Percentiles rank a stretch among this genome's conserved stretches.
phyloP scores from a whole-genome alignment of 30 jellyfish, hydroid and myxozoan genomes.

The Nemopilema nomurai region DNA sequence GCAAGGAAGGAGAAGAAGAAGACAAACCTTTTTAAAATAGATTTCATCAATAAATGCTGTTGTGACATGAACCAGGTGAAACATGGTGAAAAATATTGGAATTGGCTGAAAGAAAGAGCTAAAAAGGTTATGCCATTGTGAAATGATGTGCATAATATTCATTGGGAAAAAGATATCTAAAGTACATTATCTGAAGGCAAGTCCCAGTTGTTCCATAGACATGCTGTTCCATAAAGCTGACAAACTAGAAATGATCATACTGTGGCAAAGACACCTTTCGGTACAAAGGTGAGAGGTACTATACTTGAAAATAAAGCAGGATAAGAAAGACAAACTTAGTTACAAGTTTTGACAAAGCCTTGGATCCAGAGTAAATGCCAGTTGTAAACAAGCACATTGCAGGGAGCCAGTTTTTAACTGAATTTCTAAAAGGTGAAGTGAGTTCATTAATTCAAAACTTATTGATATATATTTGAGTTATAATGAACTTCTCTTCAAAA shows the following conservation, averaged over 20 bases:
- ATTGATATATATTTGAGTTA: too few relatives aligned
- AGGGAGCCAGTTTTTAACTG: conserved; percentile 61
- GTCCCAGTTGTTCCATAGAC: too few relatives aligned
- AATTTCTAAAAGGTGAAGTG: background rate
- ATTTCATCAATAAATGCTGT: conserved; percentile 27
- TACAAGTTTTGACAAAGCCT: conserved; percentile 63
- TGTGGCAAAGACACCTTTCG: too few relatives aligned
- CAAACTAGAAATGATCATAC: too few relatives aligned
- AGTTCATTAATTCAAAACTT: background rate
- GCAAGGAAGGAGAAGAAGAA: background rate
- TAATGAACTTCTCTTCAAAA: too few relatives aligned
- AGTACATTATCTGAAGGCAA: too few relatives aligned
- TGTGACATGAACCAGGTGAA: conserved; percentile 34
- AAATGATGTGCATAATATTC: background rate
- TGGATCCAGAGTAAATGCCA: conserved; percentile 80
- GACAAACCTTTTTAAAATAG: conserved; percentile 47
- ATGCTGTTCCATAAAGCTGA: too few relatives aligned
- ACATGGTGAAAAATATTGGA: conserved; percentile 43
- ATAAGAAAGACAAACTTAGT: background rate
- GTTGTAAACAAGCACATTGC: conserved; percentile 59
- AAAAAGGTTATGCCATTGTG: background rate
- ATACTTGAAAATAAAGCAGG: too few relatives aligned
- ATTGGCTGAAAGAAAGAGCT: conserved; percentile 35
- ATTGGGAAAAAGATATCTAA: too few relatives aligned
- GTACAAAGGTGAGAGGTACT: too few relatives aligned